phyloP scores from a whole-genome alignment of 2,113 vertebrate genomes.

The Aix galericulata region DNA sequence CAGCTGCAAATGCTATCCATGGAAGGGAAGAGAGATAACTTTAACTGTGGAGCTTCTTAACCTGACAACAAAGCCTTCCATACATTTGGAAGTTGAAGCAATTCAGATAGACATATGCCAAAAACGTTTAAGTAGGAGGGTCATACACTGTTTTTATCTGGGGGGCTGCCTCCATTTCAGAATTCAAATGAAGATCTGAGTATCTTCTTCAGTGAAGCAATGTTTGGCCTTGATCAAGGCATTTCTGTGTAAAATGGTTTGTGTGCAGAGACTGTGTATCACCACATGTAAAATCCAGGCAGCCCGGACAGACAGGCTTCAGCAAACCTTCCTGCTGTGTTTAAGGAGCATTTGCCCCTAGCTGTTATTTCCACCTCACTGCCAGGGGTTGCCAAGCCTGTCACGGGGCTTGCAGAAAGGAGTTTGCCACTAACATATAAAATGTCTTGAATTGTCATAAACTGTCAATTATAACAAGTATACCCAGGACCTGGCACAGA shows the following conservation, averaged over 20 bases:
- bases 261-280: neutral
- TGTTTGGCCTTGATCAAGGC: neutral
- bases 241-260: neutral
- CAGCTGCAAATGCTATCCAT: neutral
- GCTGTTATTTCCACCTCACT: neutral
- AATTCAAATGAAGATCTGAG: neutral
- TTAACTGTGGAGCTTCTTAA: neutral
- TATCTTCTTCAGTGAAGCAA: neutral
- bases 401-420: neutral
- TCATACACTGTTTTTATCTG: neutral
- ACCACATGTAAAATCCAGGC: neutral
- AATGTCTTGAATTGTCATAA: neutral
- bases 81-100: neutral
- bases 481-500: neutral
- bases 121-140: slow-evolving; percentile 21
- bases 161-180: neutral
- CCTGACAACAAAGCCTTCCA: slow-evolving; percentile 25
- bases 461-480: neutral
- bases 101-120: neutral
- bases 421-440: neutral
- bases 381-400: neutral
- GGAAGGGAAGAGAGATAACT: neutral
- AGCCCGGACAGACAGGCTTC: neutral
- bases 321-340: neutral
- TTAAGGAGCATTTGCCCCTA: neutral